Evolutionary conservation across 2,113 vertebrate species (phyloP), one percentile per base, ranked within the genome.

Genomic region (Anas platyrhynchos): DNA sequence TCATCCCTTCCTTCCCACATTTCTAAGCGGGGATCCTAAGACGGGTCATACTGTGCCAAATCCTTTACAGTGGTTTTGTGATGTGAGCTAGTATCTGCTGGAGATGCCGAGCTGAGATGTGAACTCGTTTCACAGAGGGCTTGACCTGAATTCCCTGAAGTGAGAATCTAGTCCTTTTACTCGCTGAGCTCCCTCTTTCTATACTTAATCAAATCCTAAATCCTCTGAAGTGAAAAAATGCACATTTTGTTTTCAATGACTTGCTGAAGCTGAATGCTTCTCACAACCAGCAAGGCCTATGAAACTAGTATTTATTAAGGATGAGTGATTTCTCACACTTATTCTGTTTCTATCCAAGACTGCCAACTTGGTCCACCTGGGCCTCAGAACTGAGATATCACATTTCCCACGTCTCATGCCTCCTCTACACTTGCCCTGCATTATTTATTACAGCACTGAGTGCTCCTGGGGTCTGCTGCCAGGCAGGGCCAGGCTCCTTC

Each of bases 251-350:
- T 97, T 95, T 97, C 97, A 97, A 95, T 97, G 96, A 94, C 94
- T 98, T 96, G 94, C 93, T 97, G 97, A 93, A 97, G 97, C 97
- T 97, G 97, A 97, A 97, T 88, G 94, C 95, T 89, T 97, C 97
- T 97, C 96, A 91, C 93, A 92, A 93, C 79, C 84, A 93, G 97
- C 94, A 90, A 92, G 94, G 96, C 93, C 97, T 92, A 97, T 85
- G 91, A 95, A 97, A 92, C 32, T 84, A 87, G 96, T 86, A 80
- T 94, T 79, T 98, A 94, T 97, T 97, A 97, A 94, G 97, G 98
- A 97, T 98, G 98, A 98, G 97, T 97, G 98, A 98, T 97, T 98
- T 98, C 98, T 98, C 98, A 98, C 98, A 98, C 97, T 98, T 98
- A 97, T 93, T 98, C 96, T 96, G 89, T 95, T 97, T 97, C 97